Conservation (phyloP, 2,113 vertebrate genomes). For the Lagopus leucura region DNA sequence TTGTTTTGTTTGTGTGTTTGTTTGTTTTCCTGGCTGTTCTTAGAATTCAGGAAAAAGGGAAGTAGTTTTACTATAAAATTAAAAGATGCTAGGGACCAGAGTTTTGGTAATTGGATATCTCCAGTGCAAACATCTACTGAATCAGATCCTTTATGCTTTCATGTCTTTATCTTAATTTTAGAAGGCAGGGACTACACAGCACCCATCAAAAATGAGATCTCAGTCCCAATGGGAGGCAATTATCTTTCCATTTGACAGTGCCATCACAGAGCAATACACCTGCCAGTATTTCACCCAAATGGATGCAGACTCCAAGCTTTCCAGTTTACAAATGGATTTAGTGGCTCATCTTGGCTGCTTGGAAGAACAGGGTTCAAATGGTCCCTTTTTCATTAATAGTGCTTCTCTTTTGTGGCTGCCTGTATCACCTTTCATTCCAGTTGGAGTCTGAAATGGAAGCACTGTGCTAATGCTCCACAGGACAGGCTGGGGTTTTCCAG, state of each 20-base stretch:
- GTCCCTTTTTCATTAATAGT: neutral
- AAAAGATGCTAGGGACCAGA: neutral
- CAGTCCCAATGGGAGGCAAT: neutral
- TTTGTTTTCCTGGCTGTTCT: neutral
- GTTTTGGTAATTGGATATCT: neutral
- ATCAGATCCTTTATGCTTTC: neutral
- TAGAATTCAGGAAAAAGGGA: neutral
- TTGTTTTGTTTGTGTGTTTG: neutral
- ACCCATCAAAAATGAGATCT: neutral
- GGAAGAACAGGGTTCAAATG: neutral
- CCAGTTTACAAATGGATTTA: neutral
- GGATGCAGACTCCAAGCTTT: neutral
- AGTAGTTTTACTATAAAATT: neutral
- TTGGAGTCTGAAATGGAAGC: slow-evolving; percentile 9
- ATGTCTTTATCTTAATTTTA: neutral
- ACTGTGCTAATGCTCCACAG: neutral
- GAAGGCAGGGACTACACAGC: neutral
- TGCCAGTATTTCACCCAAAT: neutral
- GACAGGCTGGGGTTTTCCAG: neutral
- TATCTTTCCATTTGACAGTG: neutral
- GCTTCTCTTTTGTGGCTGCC: neutral
- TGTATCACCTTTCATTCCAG: neutral
- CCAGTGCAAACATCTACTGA: neutral
- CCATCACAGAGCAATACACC: neutral
- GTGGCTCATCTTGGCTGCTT: neutral